Base-by-base conservation (phyloP, 37 sponge, comb jelly and placozoan genomes). In the Oopsacas minuta region DNA sequence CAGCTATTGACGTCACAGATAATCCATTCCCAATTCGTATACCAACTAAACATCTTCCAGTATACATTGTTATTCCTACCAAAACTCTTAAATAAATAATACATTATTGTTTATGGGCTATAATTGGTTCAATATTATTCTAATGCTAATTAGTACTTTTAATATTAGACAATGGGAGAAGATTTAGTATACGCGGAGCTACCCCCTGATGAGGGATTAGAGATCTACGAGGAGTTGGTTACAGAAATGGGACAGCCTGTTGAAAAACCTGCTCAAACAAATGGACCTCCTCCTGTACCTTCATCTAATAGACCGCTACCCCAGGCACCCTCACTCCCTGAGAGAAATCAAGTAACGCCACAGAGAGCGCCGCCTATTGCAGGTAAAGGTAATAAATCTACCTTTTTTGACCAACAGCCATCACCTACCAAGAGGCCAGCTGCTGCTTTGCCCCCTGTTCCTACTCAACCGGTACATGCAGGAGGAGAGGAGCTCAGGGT, bases 271-370 rank as follows among this genome's bases (percentile, higher is more conserved):
- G 75, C 75, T 3, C 28, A 3, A 12, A 12, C 75, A 32, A n/a
- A n/a, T 3, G 75, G 75, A 61, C 28, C 75, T 61, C 75, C 75
- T 3, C 75, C 75, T 61, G 75, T 61, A 32, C 75, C 75, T 25
- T 25, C 7, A 34, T 5, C 75, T 25, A 61, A n/a, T 3, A 10
- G 75, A 10, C 75, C 75, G 28, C 75, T 61, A 25, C 75, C 75
- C 28, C 75, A 61, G 30, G 75, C 75, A 25, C 75, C 75, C 30
- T 25, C 75, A 32, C 28, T 61, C 75, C 75, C 75, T 7, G 75
- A 61, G 28, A 61, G 75, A 34, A 61, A 61, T 34, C 49, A 17
- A 8, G 49, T 15, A 8, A 42, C 49, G 49, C 49, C 49, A 8
- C 49, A 42, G 49, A 42, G 49, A 42, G 30, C 20, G 30, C 75